Evolutionary conservation across 2,113 vertebrate species (phyloP).

Genomic region (Lathamus discolor): DNA sequence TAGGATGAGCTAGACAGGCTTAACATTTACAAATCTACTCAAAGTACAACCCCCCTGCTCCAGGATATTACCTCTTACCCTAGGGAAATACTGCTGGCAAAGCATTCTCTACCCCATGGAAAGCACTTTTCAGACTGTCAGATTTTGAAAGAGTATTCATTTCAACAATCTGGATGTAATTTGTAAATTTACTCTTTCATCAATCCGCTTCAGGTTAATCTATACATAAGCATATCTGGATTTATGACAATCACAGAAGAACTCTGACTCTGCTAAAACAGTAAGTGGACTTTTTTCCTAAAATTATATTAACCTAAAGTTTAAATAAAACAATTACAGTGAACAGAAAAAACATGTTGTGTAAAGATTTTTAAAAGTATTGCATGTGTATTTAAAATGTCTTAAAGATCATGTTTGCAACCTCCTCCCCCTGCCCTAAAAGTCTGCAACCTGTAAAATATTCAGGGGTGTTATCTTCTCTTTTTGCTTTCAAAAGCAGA

Average conservation of each 20-base stretch:
- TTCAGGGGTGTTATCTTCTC: background rate
- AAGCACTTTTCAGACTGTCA: constrained; percentile 61
- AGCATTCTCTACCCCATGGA: constrained; percentile 54
- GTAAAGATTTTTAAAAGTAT: background rate
- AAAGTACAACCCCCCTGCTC: constrained; percentile 47
- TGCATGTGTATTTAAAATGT: background rate
- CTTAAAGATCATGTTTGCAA: background rate
- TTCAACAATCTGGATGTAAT: constrained; percentile 50
- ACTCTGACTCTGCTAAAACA: constrained; percentile 50
- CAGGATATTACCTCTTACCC: constrained; percentile 71
- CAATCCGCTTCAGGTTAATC: constrained; percentile 32
- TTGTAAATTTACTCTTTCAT: constrained; percentile 24
- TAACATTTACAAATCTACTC: background rate
- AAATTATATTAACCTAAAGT: background rate
- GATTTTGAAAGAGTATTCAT: constrained; percentile 17
- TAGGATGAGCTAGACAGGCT: constrained; percentile 3
- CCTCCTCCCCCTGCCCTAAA: background rate
- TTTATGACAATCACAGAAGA: constrained; percentile 51
- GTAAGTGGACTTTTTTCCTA: constrained; percentile 61
- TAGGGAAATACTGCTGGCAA: constrained; percentile 68
- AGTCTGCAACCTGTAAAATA: background rate
- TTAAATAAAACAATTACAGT: background rate
- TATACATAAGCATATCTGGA: constrained; percentile 12
- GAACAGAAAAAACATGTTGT: background rate
- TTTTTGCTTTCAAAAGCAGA: background rate